Evolutionary conservation across 2,113 vertebrate species (phyloP).

Genomic region (Sinocyclocheilus anshuiensis): DNA sequence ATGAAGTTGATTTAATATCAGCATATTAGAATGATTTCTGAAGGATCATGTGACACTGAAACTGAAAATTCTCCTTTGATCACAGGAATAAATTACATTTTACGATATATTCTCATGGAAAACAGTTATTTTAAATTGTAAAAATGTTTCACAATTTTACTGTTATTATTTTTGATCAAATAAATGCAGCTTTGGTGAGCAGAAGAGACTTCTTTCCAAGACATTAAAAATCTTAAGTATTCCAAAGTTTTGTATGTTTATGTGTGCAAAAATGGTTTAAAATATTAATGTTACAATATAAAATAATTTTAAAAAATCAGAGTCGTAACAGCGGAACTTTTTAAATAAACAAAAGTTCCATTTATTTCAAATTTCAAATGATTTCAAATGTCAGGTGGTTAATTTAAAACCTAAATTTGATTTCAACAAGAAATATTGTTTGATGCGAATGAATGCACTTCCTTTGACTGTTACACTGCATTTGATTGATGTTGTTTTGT

Average conservation of each 20-base stretch:
- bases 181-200: no score
- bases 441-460: no score
- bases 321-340: background rate
- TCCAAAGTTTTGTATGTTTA: background rate
- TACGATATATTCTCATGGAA: background rate
- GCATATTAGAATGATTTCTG: background rate
- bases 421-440: no score
- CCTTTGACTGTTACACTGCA: no score
- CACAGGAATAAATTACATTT: background rate
- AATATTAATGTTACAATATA: no score
- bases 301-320: background rate
- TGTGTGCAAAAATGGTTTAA: background rate
- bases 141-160: no score
- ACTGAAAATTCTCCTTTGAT: background rate
- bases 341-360: background rate
- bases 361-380: background rate
- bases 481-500: no score
- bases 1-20: background rate
- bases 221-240: background rate
- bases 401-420: no score
- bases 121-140: no score
- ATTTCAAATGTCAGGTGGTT: background rate
- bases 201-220: no score
- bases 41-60: background rate
- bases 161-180: no score